These are phyloP conservation scores for Drosophila guanche DNA, from an alignment of 1,140 invertebrate genomes.

Conservation along the genomic window DNA sequence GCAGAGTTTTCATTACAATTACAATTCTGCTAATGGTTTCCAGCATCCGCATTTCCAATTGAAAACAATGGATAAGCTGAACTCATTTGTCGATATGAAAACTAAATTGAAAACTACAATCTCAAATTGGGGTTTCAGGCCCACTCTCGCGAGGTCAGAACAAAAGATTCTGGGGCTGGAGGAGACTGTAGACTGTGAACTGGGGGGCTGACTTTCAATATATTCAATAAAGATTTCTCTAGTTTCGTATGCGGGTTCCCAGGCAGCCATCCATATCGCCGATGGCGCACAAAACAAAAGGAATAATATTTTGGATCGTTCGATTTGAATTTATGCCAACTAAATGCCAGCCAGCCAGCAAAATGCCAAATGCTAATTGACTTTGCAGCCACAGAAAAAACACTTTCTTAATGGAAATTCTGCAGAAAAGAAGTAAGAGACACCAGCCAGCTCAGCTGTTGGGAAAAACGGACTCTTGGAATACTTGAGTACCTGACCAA, in stretches of 20 bases:
- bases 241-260: constrained; percentile 51
- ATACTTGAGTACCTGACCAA: constrained; percentile 1
- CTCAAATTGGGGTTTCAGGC: constrained; percentile 18
- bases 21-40: constrained; percentile 44
- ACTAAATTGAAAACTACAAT: constrained; percentile 43
- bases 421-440: constrained; percentile 17
- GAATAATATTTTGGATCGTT: constrained; percentile 43
- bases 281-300: constrained; percentile 10
- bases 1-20: constrained; percentile 51
- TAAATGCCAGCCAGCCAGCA: constrained; percentile 49
- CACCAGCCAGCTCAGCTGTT: neutral
- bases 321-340: constrained; percentile 65
- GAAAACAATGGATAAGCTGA: constrained; percentile 26
- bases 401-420: constrained; percentile 54
- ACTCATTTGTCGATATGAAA: constrained; percentile 38
- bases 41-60: neutral
- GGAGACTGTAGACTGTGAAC: no score
- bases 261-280: constrained; percentile 18
- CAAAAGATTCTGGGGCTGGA: neutral
- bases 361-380: constrained; percentile 72
- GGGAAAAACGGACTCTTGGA: constrained; percentile 8
- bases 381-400: constrained; percentile 57
- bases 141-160: constrained; percentile 29
- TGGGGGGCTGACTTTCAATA: constrained; percentile 9
- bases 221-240: constrained; percentile 47